phyloP scores from a whole-genome alignment of 2,797 vertebrate species.

The Cygnus olor region DNA sequence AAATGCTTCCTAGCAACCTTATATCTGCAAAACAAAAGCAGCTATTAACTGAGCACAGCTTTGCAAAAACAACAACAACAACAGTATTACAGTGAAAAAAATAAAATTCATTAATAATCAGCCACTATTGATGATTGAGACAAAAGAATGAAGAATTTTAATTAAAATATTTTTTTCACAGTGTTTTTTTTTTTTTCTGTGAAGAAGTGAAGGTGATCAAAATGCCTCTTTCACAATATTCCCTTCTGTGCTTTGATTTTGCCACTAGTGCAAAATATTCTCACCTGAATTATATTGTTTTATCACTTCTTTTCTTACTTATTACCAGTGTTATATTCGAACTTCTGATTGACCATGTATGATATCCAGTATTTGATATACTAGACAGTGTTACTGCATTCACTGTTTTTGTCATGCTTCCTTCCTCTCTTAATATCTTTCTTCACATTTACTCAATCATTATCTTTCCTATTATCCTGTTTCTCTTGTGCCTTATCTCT shows the following conservation, averaged over 20 bases:
- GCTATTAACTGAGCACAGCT: not conserved
- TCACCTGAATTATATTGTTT: not conserved
- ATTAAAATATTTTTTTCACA: not conserved
- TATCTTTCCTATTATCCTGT: constrained; percentile 51
- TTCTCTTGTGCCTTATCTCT: constrained; percentile 45
- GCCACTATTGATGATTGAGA: not conserved
- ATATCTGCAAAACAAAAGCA: not conserved
- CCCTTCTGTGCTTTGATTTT: not conserved
- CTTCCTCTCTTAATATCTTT: constrained; percentile 47
- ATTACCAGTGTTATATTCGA: not conserved
- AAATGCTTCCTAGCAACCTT: not conserved
- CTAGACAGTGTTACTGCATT: not conserved
- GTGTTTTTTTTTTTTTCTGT: not conserved
- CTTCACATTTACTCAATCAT: constrained; percentile 41
- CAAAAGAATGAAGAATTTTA: not conserved
- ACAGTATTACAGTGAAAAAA: not conserved
- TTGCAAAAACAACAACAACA: not conserved
- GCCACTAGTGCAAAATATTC: not conserved
- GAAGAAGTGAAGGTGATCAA: not conserved
- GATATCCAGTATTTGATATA: not conserved
- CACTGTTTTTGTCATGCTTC: constrained; percentile 20
- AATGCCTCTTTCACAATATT: not conserved
- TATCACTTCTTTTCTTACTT: not conserved
- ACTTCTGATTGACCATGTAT: not conserved
- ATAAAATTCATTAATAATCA: not conserved